Percentiles rank a stretch among this genome's conserved stretches.
Evolutionary conservation across 2,113 vertebrate genomes (phyloP).

Genomic region (Ovis canadensis): DNA sequence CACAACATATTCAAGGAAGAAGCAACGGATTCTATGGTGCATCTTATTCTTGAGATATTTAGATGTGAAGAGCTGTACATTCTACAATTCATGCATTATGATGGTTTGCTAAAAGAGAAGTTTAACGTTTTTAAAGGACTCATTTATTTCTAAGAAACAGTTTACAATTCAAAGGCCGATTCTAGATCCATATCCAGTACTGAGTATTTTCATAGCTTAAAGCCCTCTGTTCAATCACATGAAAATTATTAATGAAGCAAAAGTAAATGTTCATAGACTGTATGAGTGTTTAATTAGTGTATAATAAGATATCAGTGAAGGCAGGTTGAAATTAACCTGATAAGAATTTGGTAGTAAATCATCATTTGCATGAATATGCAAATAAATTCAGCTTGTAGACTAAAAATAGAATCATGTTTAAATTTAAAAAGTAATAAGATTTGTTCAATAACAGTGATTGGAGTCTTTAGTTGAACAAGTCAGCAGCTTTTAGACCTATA

Average conservation of each 20-base stretch:
- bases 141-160: neutral
- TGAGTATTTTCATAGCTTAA: conserved; percentile 7
- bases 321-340: conserved; percentile 6
- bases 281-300: neutral
- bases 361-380: conserved; percentile 14
- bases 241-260: conserved; percentile 17
- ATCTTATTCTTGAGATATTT: neutral
- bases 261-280: neutral
- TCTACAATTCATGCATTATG: neutral
- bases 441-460: conserved; percentile 13
- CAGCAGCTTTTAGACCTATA: neutral
- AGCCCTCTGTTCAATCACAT: neutral
- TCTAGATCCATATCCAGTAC: neutral
- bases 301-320: neutral
- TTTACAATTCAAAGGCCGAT: neutral
- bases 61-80: neutral
- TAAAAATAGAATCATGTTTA: neutral
- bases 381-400: neutral
- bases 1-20: neutral
- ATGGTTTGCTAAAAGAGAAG: neutral
- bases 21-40: neutral
- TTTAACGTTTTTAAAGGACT: neutral
- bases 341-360: conserved; percentile 22
- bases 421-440: conserved; percentile 14
- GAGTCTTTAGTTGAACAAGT: neutral